Percentiles rank a stretch among this genome's conserved stretches.
Conservation (phyloP, 2,797 vertebrate genomes). For the Phoeniculus purpureus region DNA sequence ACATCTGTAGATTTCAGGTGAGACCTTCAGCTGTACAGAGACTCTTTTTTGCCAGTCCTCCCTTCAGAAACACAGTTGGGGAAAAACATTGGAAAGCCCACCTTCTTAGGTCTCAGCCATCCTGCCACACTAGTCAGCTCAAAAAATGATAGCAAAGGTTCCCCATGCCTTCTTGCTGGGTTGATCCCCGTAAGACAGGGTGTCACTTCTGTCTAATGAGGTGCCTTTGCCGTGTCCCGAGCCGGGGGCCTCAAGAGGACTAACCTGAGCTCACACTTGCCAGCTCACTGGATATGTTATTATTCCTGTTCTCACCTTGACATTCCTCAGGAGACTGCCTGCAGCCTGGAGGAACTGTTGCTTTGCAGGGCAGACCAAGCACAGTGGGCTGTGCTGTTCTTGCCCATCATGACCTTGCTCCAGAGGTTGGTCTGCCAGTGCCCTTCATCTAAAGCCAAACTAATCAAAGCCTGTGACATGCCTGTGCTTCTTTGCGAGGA, state of each 20-base stretch:
- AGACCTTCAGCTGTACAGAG: background rate
- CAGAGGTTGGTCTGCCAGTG: background rate
- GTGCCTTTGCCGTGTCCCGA: background rate
- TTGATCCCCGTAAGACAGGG: background rate
- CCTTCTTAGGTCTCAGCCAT: background rate
- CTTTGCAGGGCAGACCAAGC: background rate
- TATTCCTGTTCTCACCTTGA: background rate
- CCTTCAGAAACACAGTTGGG: background rate
- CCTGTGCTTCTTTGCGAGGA: background rate
- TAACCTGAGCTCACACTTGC: background rate
- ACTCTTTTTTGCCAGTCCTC: background rate
- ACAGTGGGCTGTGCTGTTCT: background rate
- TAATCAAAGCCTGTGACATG: background rate
- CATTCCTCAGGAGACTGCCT: background rate
- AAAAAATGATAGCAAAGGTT: background rate
- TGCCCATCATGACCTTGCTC: background rate
- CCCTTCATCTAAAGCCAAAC: conserved; percentile 19
- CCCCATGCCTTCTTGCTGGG: background rate
- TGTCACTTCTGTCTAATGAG: background rate
- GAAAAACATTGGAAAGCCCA: background rate
- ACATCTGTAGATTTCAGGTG: background rate
- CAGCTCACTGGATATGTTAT: background rate
- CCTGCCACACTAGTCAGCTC: background rate
- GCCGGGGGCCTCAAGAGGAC: background rate
- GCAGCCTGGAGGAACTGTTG: background rate